A percentile compares a stretch with the other conserved stretches of the same genome.
Evolutionary conservation across 2,888 invertebrate species (phyloP).

Genomic region (Drosophila neonasuta): DNA sequence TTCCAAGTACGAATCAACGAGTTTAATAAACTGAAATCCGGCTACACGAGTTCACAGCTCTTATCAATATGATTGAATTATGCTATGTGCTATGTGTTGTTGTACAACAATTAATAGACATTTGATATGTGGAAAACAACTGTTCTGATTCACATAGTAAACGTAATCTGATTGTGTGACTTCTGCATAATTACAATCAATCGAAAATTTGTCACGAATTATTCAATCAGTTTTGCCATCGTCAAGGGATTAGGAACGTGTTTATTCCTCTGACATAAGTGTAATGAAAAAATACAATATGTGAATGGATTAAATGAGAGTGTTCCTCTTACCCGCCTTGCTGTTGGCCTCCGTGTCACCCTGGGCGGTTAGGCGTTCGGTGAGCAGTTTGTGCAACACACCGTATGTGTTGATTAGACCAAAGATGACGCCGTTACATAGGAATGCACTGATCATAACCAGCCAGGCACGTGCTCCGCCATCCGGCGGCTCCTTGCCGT

Average conservation of each 20-base stretch:
- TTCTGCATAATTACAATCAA: conserved; percentile 64
- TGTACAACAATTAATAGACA: conserved; percentile 16
- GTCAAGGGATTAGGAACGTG: conserved; percentile 51
- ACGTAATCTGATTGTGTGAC: conserved; percentile 53
- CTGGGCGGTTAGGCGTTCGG: conserved; percentile 85
- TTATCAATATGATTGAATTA: conserved; percentile 25
- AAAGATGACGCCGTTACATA: conserved; percentile 94
- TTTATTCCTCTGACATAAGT: background rate
- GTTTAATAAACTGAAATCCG: conserved; percentile 15
- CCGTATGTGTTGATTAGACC: conserved; percentile 95
- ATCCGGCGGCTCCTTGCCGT: conserved; percentile 85
- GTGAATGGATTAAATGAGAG: background rate
- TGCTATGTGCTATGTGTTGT: background rate
- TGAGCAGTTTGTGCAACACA: conserved; percentile 87
- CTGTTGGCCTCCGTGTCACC: conserved; percentile 88
- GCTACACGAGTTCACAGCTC: background rate
- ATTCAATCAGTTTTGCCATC: conserved; percentile 54
- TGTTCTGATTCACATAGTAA: conserved; percentile 54
- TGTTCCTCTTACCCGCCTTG: conserved; percentile 88
- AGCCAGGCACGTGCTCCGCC: conserved; percentile 91
- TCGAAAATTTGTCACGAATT: conserved; percentile 46
- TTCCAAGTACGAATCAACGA: conserved; percentile 14
- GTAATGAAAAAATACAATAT: background rate
- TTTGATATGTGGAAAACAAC: conserved; percentile 25
- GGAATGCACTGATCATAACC: conserved; percentile 92